These are phyloP conservation scores for Heterodera filipjevi DNA, from an alignment of 2,888 invertebrate species.

Conservation along the genomic window DNA sequence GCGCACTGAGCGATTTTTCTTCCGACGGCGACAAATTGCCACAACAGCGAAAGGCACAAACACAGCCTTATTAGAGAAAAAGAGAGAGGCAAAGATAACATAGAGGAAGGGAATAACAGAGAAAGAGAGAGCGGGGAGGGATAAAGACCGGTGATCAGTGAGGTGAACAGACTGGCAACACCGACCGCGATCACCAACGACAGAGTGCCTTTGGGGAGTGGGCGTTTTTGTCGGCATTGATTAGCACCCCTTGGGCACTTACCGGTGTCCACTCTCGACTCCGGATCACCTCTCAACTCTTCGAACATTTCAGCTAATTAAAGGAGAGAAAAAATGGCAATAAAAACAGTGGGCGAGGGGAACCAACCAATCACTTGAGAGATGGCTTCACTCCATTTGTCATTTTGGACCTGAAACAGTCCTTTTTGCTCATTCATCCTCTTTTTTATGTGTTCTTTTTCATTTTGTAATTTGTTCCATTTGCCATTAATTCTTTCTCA, in stretches of 20 bases:
- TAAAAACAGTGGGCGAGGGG: neutral
- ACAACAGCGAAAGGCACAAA: conserved; percentile 64
- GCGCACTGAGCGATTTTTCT: conserved; percentile 49
- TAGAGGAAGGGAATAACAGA: conserved; percentile 51
- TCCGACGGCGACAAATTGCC: conserved; percentile 55
- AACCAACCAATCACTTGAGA: conserved; percentile 53
- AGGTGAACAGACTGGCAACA: conserved; percentile 56
- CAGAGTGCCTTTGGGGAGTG: conserved; percentile 55
- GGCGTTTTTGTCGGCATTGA: conserved; percentile 28
- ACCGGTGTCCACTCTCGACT: conserved; percentile 47
- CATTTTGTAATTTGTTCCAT: neutral
- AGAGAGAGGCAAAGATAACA: neutral
- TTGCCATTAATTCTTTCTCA: neutral
- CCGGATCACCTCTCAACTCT: conserved; percentile 60
- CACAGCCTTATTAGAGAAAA: conserved; percentile 52
- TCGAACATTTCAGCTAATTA: conserved; percentile 53
- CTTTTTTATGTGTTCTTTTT: neutral
- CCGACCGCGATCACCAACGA: conserved; percentile 60
- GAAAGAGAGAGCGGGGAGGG: too few relatives aligned
- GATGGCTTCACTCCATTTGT: conserved; percentile 60
- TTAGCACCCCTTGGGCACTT: neutral
- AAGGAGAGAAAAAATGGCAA: neutral
- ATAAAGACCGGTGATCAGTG: conserved; percentile 63
- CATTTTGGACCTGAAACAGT: conserved; percentile 47
- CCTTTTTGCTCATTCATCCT: too few relatives aligned